Evolutionary conservation across 2,113 vertebrate species (phyloP), one percentile per base, ranked within the genome.

Genomic region (Coptodon rendalli): DNA sequence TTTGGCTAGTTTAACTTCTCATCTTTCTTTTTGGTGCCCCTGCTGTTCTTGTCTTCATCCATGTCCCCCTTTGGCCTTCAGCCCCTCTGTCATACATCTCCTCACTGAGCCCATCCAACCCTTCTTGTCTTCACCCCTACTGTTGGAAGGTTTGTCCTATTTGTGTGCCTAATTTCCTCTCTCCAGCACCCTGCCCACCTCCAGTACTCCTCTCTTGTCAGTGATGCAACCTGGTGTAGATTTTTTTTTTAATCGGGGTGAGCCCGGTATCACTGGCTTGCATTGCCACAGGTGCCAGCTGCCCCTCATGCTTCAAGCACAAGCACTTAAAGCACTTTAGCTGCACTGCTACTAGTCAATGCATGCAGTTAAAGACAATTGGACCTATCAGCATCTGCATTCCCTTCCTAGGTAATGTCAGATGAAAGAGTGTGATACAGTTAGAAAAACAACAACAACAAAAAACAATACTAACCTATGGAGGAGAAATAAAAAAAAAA

Each of bases 291-390:
- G 93, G 90, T 93, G 90, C 92, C 90, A 91, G 89, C 90, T 91
- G 90, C 93, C 93, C 90, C 84, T 52, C 89, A 87, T 88, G 94
- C 93, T 94, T 95, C 93, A 94, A 96, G 96, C 96, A 96, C 95
- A 96, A 94, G 96, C 96, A 97, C 96, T 96, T 95, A 95, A 96
- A 95, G 96, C 96, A 97, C 96, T 97, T 97, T 97, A 96, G 94
- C 95, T 96, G 93, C 86, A 83, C 89, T 85, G 86, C 90, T 86
- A 87, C 89, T 88, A 86, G 68, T 82, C 93, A 91, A 82, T 85
- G 89, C 93, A 92, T 92, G 93, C 94, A 94, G 94, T 94, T 94
- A 94, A 92, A 95, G 89, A 93, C 91, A 88, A 93, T 92, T 92
- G 93, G 93, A 94, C 93, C 91, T 90, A 82, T 88, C 86, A 89